Conservation (phyloP, 2,888 invertebrate species). For the Drosophila quinaria region DNA sequence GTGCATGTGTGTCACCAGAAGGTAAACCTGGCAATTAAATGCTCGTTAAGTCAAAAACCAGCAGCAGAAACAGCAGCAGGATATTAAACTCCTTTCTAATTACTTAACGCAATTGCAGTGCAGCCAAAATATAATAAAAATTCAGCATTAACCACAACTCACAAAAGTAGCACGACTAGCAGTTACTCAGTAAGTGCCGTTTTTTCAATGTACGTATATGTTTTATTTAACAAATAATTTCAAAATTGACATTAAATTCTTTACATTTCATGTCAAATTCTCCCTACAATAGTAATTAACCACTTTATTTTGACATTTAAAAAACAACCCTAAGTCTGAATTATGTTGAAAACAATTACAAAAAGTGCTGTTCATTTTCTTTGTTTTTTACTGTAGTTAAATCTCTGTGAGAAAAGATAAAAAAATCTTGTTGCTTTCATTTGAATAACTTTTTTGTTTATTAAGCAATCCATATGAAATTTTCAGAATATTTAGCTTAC, state of each 20-base stretch:
- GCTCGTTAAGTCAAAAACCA: conserved; percentile 72
- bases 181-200: conserved; percentile 9
- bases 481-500: background rate
- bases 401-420: background rate
- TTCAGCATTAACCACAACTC: background rate
- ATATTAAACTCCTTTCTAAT: conserved; percentile 57
- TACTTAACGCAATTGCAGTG: conserved; percentile 54
- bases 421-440: background rate
- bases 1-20: conserved; percentile 48
- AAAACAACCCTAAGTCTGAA: too few species aligned
- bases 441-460: background rate
- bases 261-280: too few species aligned
- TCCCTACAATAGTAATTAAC: too few species aligned
- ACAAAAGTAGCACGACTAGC: background rate
- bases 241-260: too few species aligned
- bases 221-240: too few species aligned
- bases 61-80: conserved; percentile 34
- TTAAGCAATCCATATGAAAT: background rate
- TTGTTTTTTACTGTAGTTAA: background rate
- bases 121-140: conserved; percentile 18
- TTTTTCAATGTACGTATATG: too few species aligned
- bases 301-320: too few species aligned
- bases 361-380: background rate
- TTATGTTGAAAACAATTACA: background rate
- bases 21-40: conserved; percentile 70